These are phyloP conservation scores for Oncorhynchus kisutch DNA, from an alignment of 2,113 vertebrate genomes.

Conservation along the genomic window DNA sequence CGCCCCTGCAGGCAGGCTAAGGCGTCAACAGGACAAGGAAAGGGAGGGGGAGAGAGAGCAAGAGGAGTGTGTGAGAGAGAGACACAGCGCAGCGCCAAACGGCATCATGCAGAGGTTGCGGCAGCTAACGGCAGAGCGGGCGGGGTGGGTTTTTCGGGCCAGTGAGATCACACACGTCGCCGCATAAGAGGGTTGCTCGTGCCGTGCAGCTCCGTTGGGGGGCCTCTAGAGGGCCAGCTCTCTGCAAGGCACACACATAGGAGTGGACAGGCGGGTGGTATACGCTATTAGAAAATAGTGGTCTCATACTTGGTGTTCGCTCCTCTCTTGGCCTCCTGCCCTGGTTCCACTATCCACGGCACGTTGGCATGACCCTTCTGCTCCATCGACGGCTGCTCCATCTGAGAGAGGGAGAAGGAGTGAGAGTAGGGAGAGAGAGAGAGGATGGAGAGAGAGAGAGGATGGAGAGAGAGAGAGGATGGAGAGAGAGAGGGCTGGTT, in stretches of 20 bases:
- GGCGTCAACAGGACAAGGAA: constrained; percentile 62
- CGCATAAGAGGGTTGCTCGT: not conserved
- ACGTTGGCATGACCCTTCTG: constrained; percentile 98
- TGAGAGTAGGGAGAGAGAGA: not conserved
- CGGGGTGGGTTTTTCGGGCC: too few relatives aligned
- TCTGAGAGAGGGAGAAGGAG: constrained; percentile 68
- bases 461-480: constrained; percentile 39
- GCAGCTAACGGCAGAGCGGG: constrained; percentile 19
- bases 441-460: constrained; percentile 44
- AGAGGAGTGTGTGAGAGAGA: constrained; percentile 49
- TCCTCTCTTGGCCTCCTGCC: constrained; percentile 98
- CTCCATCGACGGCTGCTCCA: constrained; percentile 93
- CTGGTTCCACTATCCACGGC: constrained; percentile 99
- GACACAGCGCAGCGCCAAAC: constrained; percentile 74
- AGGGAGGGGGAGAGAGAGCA: constrained; percentile 57
- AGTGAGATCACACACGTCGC: too few relatives aligned
- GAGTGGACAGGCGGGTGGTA: constrained; percentile 80
- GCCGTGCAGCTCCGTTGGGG: constrained; percentile 47
- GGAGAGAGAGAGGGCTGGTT: constrained; percentile 8
- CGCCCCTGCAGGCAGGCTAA: constrained; percentile 79
- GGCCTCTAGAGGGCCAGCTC: constrained; percentile 75
- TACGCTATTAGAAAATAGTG: constrained; percentile 95
- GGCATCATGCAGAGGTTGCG: constrained; percentile 81
- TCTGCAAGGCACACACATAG: constrained; percentile 95
- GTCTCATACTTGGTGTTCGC: constrained; percentile 99